A percentile compares a stretch with the other conserved stretches of the same genome.
Evolutionary conservation across 2,888 invertebrate species (phyloP).

Genomic region (Corythucha ciliata): DNA sequence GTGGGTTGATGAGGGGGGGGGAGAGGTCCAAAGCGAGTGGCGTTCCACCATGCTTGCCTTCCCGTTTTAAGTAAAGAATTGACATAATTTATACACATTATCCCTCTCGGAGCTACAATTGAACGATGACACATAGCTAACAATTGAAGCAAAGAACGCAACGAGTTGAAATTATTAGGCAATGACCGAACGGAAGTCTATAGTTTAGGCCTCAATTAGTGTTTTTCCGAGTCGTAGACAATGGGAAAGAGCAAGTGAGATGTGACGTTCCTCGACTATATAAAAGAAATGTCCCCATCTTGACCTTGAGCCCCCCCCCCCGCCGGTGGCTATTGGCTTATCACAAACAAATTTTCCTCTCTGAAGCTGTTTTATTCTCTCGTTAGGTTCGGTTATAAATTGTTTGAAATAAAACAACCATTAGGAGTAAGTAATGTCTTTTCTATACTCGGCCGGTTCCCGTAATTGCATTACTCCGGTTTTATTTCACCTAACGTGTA

Average conservation of each 20-base stretch:
- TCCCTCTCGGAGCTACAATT: slow-evolving; percentile 24
- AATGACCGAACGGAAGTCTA: slow-evolving; percentile 28
- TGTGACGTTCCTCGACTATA: too few species aligned
- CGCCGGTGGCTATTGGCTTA: too few species aligned
- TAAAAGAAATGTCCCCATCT: slow-evolving; percentile 10
- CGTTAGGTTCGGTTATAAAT: too few species aligned
- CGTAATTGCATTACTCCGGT: too few species aligned
- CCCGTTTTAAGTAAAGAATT: slow-evolving; percentile 24
- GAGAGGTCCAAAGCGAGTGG: too few species aligned
- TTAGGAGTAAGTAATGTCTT: slow-evolving; percentile 21
- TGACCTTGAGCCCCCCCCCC: background rate
- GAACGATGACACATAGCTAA: slow-evolving; percentile 28
- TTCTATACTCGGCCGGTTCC: slow-evolving; percentile 16
- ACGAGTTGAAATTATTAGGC: slow-evolving; percentile 26
- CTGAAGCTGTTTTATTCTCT: too few species aligned
- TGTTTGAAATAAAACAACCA: slow-evolving; percentile 21
- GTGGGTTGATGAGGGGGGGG: too few species aligned
- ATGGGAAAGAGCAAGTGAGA: slow-evolving; percentile 27
- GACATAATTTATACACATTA: slow-evolving; percentile 28
- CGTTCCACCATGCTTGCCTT: slow-evolving; percentile 20
- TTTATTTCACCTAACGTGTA: too few species aligned
- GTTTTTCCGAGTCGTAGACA: slow-evolving; percentile 27
- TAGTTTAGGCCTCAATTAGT: slow-evolving; percentile 28
- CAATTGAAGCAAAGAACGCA: slow-evolving; percentile 28
- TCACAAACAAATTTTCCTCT: too few species aligned